Percentiles rank a stretch among this genome's conserved stretches.
phyloP scores from a whole-genome alignment of 2,797 vertebrate genomes.

The Manis javanica region DNA sequence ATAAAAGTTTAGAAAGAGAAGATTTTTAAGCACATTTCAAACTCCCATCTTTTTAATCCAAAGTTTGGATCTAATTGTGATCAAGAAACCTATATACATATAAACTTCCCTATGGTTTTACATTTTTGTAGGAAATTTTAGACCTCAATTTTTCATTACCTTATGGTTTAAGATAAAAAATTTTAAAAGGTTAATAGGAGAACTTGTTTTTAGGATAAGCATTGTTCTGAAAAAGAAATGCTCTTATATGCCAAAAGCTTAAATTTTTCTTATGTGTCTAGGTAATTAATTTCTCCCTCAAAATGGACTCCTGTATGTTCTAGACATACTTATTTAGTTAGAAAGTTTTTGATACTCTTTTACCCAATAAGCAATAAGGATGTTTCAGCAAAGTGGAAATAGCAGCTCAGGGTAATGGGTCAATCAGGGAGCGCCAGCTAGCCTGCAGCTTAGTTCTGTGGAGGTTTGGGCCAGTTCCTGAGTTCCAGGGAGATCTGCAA shows the following conservation, averaged over 20 bases:
- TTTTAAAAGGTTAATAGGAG: slow-evolving; percentile 4
- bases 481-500: neutral
- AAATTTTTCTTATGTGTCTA: slow-evolving; percentile 21
- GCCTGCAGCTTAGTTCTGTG: neutral
- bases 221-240: neutral
- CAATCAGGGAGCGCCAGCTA: neutral
- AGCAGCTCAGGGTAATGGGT: neutral
- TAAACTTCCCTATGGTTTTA: neutral
- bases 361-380: neutral
- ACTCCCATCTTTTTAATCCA: neutral
- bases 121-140: slow-evolving; percentile 18
- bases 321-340: neutral
- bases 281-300: slow-evolving; percentile 23
- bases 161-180: neutral
- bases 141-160: neutral
- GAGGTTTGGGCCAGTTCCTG: neutral
- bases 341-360: neutral
- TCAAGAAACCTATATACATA: neutral
- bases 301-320: neutral
- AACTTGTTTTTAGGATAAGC: slow-evolving; percentile 28
- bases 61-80: neutral
- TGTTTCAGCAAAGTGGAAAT: neutral
- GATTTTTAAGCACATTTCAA: neutral
- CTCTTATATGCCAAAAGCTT: neutral
- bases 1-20: neutral